Percentiles rank a stretch among this genome's conserved stretches.
phyloP scores from a whole-genome alignment of 2,113 vertebrate species.

The Microtus pennsylvanicus region DNA sequence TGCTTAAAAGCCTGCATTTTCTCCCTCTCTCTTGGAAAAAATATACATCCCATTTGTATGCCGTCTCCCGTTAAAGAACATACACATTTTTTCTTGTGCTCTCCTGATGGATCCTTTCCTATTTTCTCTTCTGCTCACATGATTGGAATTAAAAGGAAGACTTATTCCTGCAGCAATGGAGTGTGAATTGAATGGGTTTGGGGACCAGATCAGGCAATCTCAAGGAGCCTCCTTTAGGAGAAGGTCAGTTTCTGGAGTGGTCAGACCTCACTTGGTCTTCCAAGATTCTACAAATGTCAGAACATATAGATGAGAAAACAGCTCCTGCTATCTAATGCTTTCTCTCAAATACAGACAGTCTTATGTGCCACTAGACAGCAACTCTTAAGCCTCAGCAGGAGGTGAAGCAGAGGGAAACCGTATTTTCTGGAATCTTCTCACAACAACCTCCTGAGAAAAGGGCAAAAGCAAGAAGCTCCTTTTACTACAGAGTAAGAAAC shows the following conservation, averaged over 20 bases:
- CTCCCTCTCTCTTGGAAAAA: constrained; percentile 21
- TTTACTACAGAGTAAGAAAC: background rate
- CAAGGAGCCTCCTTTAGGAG: constrained; percentile 54
- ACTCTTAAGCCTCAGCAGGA: constrained; percentile 79
- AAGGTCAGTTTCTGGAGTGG: constrained; percentile 66
- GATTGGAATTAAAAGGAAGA: constrained; percentile 67
- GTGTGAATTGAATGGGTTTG: background rate
- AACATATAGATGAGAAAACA: constrained; percentile 80
- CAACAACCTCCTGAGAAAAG: background rate
- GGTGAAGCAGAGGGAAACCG: background rate
- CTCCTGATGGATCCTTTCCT: constrained; percentile 73
- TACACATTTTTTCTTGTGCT: constrained; percentile 85
- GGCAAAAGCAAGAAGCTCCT: background rate
- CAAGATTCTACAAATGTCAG: constrained; percentile 42
- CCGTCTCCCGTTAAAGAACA: constrained; percentile 83
- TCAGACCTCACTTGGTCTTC: constrained; percentile 34
- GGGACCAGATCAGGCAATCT: background rate
- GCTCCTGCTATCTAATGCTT: constrained; percentile 83
- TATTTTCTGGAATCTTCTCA: background rate
- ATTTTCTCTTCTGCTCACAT: background rate
- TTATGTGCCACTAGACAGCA: constrained; percentile 80
- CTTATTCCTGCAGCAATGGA: background rate
- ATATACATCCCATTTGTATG: constrained; percentile 86
- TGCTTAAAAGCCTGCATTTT: constrained; percentile 82
- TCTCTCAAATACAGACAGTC: constrained; percentile 80